Percentiles rank a stretch among this genome's conserved stretches.
These are phyloP conservation scores for Lota lota DNA, from an alignment of 2,113 vertebrate genomes.

Conservation along the genomic window DNA sequence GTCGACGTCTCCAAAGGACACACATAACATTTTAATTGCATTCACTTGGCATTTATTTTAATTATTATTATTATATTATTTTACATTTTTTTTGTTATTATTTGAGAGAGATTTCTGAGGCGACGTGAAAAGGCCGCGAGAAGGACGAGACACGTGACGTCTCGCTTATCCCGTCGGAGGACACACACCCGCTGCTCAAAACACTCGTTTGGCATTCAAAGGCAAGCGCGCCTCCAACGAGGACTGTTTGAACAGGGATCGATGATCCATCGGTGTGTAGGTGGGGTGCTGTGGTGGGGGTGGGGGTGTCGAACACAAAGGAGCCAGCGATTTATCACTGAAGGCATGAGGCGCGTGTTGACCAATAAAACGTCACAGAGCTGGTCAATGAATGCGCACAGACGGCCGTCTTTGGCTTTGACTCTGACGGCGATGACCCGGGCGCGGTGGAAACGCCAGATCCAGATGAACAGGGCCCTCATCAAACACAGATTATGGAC, in stretches of 20 bases:
- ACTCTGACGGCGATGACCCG: conserved; percentile 51
- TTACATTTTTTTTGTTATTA: too few relatives aligned
- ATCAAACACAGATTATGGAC: conserved; percentile 33
- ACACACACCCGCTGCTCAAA: conserved; percentile 22
- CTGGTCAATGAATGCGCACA: conserved; percentile 73
- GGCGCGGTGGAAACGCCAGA: conserved; percentile 36
- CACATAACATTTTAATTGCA: too few relatives aligned
- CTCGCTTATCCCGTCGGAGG: conserved; percentile 14
- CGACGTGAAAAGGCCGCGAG: too few relatives aligned
- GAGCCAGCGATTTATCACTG: conserved; percentile 21
- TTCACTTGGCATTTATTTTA: too few relatives aligned
- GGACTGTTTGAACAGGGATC: conserved; percentile 73
- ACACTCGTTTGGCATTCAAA: conserved; percentile 70
- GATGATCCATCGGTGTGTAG: conserved; percentile 67
- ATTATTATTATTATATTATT: too few relatives aligned
- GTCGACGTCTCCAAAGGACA: too few relatives aligned
- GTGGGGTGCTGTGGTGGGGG: conserved; percentile 9
- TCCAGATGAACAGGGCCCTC: conserved; percentile 45
- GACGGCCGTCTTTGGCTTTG: conserved; percentile 74
- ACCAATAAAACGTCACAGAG: conserved; percentile 67
- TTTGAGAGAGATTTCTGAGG: too few relatives aligned
- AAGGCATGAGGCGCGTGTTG: conserved; percentile 57
- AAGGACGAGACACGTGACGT: too few relatives aligned
- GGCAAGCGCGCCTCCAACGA: conserved; percentile 49
- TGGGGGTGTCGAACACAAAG: conserved; percentile 19